Percentiles rank a stretch among this genome's conserved stretches.
These are phyloP conservation scores for Rhynchotus rufescens DNA, from an alignment of 2,797 vertebrate species.

Conservation along the genomic window DNA sequence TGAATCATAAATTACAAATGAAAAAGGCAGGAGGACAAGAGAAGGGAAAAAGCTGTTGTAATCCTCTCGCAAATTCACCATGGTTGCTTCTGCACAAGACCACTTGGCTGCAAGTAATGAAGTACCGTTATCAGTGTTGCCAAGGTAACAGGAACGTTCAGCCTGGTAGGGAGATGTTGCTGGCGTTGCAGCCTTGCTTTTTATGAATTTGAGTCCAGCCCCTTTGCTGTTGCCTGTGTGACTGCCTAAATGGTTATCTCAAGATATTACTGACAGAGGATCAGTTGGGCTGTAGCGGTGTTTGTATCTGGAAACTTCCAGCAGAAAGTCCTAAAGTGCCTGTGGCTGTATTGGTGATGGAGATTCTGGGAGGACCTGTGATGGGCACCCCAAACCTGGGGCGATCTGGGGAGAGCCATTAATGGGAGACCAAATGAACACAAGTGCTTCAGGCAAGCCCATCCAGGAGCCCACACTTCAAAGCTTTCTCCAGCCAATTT, in stretches of 20 bases:
- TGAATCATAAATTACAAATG: not conserved
- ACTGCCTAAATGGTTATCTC: not conserved
- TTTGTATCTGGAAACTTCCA: not conserved
- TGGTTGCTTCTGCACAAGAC: not conserved
- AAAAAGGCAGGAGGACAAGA: not conserved
- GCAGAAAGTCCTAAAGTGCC: not conserved
- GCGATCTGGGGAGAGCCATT: too few relatives aligned
- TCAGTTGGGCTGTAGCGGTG: not conserved
- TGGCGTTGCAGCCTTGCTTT: not conserved
- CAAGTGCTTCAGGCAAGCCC: not conserved
- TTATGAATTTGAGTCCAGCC: slow-evolving; percentile 12
- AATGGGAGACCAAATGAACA: not conserved
- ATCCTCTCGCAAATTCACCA: not conserved
- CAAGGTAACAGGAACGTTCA: slow-evolving; percentile 67
- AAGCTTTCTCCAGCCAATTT: not conserved
- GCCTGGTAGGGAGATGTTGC: not conserved
- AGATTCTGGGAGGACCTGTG: not conserved
- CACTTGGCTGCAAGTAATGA: not conserved
- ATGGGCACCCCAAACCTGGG: accelerated
- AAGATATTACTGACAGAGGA: not conserved
- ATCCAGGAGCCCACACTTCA: accelerated
- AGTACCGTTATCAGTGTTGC: slow-evolving; percentile 67
- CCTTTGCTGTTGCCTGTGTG: not conserved
- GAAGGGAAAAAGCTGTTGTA: not conserved
- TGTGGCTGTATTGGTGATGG: not conserved